Base-by-base conservation (phyloP, 2,113 vertebrate genomes). In the Dermatemys mawii region DNA sequence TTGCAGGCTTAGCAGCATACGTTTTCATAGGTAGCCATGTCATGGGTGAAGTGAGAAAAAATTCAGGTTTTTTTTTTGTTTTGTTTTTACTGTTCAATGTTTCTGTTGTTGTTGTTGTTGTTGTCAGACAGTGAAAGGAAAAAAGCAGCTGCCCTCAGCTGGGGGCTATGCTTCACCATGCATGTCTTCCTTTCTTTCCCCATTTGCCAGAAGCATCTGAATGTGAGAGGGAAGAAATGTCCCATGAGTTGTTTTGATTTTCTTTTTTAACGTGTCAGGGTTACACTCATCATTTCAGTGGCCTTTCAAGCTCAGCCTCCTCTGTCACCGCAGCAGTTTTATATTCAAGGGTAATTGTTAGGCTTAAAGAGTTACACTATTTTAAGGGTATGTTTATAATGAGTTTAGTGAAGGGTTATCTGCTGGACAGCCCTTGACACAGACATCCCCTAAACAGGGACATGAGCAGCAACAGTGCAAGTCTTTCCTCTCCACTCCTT, bases 121-220 rank as follows among this genome's bases (percentile, higher is more conserved):
- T 50, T 84, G 87, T 87, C 35, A 84, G 78, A 54, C 82, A 75
- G 26, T 26, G 22, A 26, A 27, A 44, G 38, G 41, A 26, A 75
- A 81, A 91, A 90, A 87, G 86, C 88, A 78, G 83, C 76, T 87
- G 78, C 8, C 10, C 8, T 76, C 86, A 51, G 67, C 57, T 1
- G 35, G 83, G 78, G 83, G 75, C 90, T 81, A 46, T 21, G 17
- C 35, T 46, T 78, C n/a, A 83, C 55, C 0, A 0, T 85, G 49
- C 12, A 1, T 83, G 83, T 83, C 50, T 78, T 50, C 84, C 32
- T 67, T 41, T 44, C 24, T 22, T 13, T 83, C 44, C 78, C 0
- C 82, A 38, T 29, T 73, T 79, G 1, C 86, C 82, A 53, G 49
- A 21, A 41, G 82, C 55, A n/a, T 75, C 75, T 14, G 73, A 88